Base-by-base conservation (phyloP, 2,113 vertebrate species). In the Zosterops borbonicus region DNA sequence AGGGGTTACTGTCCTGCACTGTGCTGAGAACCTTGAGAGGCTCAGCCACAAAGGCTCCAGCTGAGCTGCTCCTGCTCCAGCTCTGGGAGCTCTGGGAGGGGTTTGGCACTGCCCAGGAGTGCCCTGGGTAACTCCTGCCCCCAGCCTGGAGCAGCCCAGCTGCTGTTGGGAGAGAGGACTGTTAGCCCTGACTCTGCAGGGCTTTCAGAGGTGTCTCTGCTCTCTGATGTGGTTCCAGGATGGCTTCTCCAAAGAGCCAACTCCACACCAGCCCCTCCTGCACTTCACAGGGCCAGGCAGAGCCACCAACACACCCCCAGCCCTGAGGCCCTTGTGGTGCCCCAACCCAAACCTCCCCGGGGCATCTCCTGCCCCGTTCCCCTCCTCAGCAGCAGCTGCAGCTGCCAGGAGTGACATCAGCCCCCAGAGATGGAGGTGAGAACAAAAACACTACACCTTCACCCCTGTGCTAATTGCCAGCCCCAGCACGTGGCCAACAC, bases 81-180 rank as follows among this genome's bases (percentile, higher is more conserved):
- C 12, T 7, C 2, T 2, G 75, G 56, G 10, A 22, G 31, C 15
- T 9, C 3, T 3, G 60, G 49, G 7, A 22, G 28, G 41, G 3
- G 3, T 9, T 3, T n/a, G 91, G 56, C 6, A 2, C 14, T 10
- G n/a, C 4, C 56, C 56, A 24, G 56, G 21, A 15, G 56, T 24
- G 13, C 5, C 1, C 44, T 2, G 23, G 8, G 62, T 6, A 7
- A 2, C 1, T 24, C 42, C 12, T 3, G 55, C 39, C 5, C 2
- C 42, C 65, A 23, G 6, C 33, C 76, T 1, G 28, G 49, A 10
- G 4, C 28, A 23, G 11, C 37, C 18, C 35, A 33, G 91, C 60
- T 46, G 69, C 83, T 37, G 11, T 0, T 2, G 6, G 59, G 10
- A 47, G 44, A 24, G 29, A 17, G 68, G 5, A 18, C 53, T 47